phyloP scores from a whole-genome alignment of 2,888 invertebrate genomes.

The Ichneumon xanthorius region DNA sequence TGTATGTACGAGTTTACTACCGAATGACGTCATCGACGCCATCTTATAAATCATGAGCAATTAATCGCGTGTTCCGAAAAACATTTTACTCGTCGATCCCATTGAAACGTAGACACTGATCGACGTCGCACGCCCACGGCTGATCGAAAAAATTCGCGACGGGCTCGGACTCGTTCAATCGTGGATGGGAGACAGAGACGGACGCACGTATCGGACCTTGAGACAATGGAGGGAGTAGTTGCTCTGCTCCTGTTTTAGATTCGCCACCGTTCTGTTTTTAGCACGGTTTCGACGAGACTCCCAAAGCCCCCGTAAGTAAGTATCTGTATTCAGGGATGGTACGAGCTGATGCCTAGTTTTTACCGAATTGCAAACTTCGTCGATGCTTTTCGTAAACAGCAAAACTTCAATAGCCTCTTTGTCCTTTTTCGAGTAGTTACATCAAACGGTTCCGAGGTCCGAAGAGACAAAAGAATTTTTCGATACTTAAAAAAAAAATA shows the following conservation, averaged over 20 bases:
- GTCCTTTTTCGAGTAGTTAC: background rate
- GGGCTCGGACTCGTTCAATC: conserved; percentile 10
- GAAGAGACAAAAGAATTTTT: conserved; percentile 11
- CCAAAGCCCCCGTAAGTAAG: conserved; percentile 14
- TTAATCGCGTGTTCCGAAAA: background rate
- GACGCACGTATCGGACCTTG: conserved; percentile 45
- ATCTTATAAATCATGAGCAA: conserved; percentile 34
- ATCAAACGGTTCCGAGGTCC: background rate
- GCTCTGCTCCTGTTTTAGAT: conserved; percentile 42
- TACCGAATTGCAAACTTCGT: background rate
- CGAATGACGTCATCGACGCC: conserved; percentile 43
- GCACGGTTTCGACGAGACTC: conserved; percentile 4
- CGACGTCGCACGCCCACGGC: conserved; percentile 13
- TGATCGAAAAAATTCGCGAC: conserved; percentile 8
- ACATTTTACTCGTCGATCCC: background rate
- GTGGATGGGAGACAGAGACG: background rate
- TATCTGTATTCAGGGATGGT: background rate
- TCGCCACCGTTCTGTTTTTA: conserved; percentile 19
- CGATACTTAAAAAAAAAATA: background rate
- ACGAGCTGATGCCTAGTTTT: background rate
- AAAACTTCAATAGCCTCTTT: conserved; percentile 3
- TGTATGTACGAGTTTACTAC: background rate
- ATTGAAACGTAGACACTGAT: background rate
- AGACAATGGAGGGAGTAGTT: conserved; percentile 52
- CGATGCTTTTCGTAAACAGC: background rate